Percentiles rank a stretch among this genome's conserved stretches.
Conservation (phyloP, 2,113 vertebrate species). For the Oreochromis spilurus region DNA sequence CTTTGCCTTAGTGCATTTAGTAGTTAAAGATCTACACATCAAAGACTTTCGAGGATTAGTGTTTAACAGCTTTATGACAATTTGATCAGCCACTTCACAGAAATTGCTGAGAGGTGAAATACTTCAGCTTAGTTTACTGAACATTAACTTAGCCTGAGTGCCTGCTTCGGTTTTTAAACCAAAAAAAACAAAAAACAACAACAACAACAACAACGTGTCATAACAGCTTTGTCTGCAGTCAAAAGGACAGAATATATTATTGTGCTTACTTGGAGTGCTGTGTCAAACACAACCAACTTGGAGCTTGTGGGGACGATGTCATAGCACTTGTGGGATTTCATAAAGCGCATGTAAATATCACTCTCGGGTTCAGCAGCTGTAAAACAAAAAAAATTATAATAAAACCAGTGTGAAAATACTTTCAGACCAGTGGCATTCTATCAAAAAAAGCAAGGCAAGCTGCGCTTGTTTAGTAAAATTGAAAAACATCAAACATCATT, state of each 20-base stretch:
- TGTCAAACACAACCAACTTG: conserved; percentile 98
- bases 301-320: conserved; percentile 98
- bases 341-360: conserved; percentile 96
- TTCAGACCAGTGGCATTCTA: not conserved
- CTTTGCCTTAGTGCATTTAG: not conserved
- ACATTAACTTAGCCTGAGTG: conserved; percentile 37
- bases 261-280: conserved; percentile 89
- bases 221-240: not conserved
- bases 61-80: conserved; percentile 62
- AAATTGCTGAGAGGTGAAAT: conserved; percentile 8
- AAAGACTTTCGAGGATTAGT: conserved; percentile 55
- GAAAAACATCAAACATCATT: too few species aligned
- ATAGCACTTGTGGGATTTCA: conserved; percentile 98
- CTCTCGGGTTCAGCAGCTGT: conserved; percentile 89
- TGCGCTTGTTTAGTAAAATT: not conserved
- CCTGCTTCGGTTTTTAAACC: not conserved
- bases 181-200: not conserved
- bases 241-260: not conserved
- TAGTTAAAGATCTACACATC: conserved; percentile 48
- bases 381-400: not conserved
- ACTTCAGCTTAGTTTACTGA: not conserved
- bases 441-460: not conserved
- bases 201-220: not conserved
- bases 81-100: conserved; percentile 4
- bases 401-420: not conserved